Evolutionary conservation across 1,140 invertebrate species (phyloP), one percentile per base, ranked within the genome.

Genomic region (Drosophila mauritiana): DNA sequence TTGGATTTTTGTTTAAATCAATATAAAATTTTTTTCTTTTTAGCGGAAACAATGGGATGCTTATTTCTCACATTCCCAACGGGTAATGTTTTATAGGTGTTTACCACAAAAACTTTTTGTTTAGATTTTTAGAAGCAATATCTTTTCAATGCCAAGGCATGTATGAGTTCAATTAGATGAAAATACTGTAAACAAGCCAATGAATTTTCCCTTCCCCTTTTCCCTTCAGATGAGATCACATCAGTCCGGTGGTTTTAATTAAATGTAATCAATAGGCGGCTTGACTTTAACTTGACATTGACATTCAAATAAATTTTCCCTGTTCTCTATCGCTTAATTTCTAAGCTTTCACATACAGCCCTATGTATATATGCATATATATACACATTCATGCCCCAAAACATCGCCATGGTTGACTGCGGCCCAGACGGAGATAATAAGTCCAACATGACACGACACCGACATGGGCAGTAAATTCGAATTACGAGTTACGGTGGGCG

Each of bases 251-350:
- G 37, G 13, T 5, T 39, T 82, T 86, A 82, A 83, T 88, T 88
- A 86, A 88, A 17, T 59, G 43, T 77, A 77, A 77, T 42, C 73
- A 80, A 74, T 75, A 53, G 53, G 36, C 56, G 20, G 58, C 52
- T 31, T 80, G 80, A 89, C 84, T 74, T 89, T 89, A 73, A 73
- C 68, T 80, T 74, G 84, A 89, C 84, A 80, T 89, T 89, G 84
- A 53, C 80, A 78, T 89, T 89, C 77, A 89, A 89, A 88, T 82
- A 59, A 42, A 25, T 52, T 54, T 58, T 17, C 45, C 61, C 39
- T 34, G 48, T 61, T 59, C 46, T 34, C 27, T 69, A 68, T 68
- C 56, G 62, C 65, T 73, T 64, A 75, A 68, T 72, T 81, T 78
- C 74, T 62, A 31, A 42, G 63, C 57, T 54, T 73, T 69, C 49